Percentiles rank a stretch among this genome's conserved stretches.
phyloP scores from a whole-genome alignment of 1,140 invertebrate species.

The Thalassaphorura encarpata region DNA sequence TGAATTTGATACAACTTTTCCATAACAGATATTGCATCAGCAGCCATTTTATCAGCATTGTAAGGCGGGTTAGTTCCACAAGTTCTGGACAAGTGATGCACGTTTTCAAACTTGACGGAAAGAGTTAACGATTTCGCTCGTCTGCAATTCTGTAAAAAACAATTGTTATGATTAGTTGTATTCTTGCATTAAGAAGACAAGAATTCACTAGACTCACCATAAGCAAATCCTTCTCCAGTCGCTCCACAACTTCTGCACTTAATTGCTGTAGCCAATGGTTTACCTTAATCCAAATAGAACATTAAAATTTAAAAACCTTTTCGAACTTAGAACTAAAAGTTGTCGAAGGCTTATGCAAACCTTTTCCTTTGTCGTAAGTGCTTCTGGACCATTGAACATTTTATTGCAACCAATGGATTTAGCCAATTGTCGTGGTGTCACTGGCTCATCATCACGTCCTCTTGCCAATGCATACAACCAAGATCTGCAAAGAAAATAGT shows the following conservation, averaged over 20 bases:
- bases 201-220: conserved; percentile 29
- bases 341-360: no score
- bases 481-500: conserved; percentile 42
- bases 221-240: conserved; percentile 64
- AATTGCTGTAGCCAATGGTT: conserved; percentile 71
- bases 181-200: not conserved
- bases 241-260: conserved; percentile 67
- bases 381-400: conserved; percentile 73
- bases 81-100: conserved; percentile 16
- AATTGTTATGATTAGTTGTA: not conserved
- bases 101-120: conserved; percentile 20
- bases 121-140: conserved; percentile 24
- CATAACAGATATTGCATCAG: conserved; percentile 7
- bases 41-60: conserved; percentile 15
- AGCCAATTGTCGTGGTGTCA: conserved; percentile 65
- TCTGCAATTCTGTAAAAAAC: conserved; percentile 22
- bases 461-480: conserved; percentile 80
- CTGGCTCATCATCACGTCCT: conserved; percentile 78
- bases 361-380: conserved; percentile 57
- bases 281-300: conserved; percentile 35
- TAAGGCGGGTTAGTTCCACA: conserved; percentile 16
- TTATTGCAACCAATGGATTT: conserved; percentile 96
- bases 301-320: no score
- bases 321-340: no score
- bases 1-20: conserved; percentile 22